phyloP scores from a whole-genome alignment of 2,797 vertebrate genomes.

The Lophura swinhoii region DNA sequence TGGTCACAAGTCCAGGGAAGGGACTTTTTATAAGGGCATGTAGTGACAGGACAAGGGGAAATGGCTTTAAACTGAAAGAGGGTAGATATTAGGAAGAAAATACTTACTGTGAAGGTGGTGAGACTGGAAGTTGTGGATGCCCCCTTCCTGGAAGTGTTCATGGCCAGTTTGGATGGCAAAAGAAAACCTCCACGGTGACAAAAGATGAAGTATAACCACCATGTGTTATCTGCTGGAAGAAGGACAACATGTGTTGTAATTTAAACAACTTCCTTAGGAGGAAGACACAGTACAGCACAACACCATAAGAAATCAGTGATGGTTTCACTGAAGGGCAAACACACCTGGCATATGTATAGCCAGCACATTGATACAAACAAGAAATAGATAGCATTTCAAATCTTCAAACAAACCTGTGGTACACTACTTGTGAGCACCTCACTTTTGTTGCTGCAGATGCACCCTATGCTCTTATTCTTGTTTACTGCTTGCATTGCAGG shows the following conservation, averaged over 20 bases:
- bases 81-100: too few relatives aligned
- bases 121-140: too few relatives aligned
- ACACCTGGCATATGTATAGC: not conserved
- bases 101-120: too few relatives aligned
- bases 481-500: not conserved
- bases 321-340: not conserved
- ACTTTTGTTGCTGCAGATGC: not conserved
- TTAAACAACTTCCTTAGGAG: not conserved
- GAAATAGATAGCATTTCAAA: constrained; percentile 27
- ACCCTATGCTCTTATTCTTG: not conserved
- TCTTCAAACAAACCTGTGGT: not conserved
- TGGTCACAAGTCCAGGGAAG: too few relatives aligned
- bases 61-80: too few relatives aligned
- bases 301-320: not conserved
- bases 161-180: not conserved
- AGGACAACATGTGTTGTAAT: not conserved
- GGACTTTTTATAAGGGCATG: too few relatives aligned
- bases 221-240: not conserved
- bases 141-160: too few relatives aligned
- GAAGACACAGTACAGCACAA: accelerated
- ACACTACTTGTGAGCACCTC: constrained; percentile 4
- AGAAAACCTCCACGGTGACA: not conserved
- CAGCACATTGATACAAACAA: not conserved
- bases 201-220: not conserved
- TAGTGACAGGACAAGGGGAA: too few relatives aligned